Evolutionary conservation across 92 coral and sea anemone species (phyloP).

Genomic region (Heteractis magnifica): DNA sequence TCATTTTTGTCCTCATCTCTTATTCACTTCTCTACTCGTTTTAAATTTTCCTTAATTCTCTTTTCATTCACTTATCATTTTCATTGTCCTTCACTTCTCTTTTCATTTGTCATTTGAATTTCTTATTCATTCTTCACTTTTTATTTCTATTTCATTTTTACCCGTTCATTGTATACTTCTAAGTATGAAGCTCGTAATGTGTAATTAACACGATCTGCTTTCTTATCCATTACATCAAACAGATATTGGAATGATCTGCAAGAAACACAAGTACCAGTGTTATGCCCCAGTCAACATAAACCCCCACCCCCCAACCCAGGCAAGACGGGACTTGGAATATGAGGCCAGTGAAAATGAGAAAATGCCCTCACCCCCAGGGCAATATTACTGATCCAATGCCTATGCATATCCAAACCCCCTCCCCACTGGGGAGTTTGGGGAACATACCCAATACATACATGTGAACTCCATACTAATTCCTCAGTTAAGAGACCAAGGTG

Average conservation of each 20-base stretch:
- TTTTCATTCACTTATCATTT: not conserved
- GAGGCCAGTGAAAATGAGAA: too few species aligned
- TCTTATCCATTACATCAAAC: conserved; percentile 75
- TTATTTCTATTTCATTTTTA: conserved; percentile 6
- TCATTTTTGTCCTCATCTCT: not conserved
- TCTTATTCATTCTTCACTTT: too few species aligned
- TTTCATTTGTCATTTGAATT: too few species aligned
- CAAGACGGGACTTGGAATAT: too few species aligned
- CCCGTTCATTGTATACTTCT: conserved; percentile 98
- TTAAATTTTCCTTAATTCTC: too few species aligned
- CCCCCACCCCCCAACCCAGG: too few species aligned
- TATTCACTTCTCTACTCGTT: not conserved
- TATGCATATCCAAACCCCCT: too few species aligned
- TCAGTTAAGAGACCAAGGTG: too few species aligned
- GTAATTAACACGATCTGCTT: conserved; percentile 61
- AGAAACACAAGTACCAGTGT: not conserved
- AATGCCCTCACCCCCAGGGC: not conserved
- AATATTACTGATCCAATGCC: too few species aligned
- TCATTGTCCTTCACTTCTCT: not conserved
- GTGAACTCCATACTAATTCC: too few species aligned
- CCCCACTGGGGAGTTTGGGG: too few species aligned
- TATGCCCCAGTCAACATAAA: not conserved
- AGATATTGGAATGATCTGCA: conserved; percentile 89
- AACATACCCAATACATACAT: too few species aligned
- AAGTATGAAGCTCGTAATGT: conserved; percentile 87